Conservation (phyloP, 2,888 invertebrate species). For the Physocephala rufipes region DNA sequence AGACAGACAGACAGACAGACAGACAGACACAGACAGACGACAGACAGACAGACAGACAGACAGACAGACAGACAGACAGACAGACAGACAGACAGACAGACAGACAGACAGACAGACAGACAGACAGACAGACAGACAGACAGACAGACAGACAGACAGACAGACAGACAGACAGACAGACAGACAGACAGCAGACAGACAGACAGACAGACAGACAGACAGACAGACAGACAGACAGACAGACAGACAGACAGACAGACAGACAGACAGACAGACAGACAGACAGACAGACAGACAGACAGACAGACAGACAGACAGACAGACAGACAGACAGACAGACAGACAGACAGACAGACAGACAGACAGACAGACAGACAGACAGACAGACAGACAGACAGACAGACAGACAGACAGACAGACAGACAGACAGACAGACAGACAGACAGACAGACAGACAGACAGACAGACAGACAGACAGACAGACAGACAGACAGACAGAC, state of each 20-base stretch:
- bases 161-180: not conserved
- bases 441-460: not conserved
- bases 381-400: not conserved
- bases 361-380: too few relatives aligned
- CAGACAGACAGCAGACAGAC: not conserved
- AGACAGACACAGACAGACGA: too few relatives aligned
- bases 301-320: not conserved
- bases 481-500: too few relatives aligned
- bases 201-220: not conserved
- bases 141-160: not conserved
- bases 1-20: not conserved
- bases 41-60: too few relatives aligned
- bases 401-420: not conserved
- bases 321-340: not conserved
- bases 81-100: not conserved
- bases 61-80: not conserved
- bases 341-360: not conserved
- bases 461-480: slow-evolving; percentile 1
- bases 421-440: not conserved
- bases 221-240: not conserved
- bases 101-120: not conserved
- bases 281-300: not conserved
- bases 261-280: not conserved
- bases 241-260: not conserved
- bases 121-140: not conserved